Percentiles rank a stretch among this genome's conserved stretches.
phyloP scores from a whole-genome alignment of 2,797 vertebrate species.

The Danio tinwini region DNA sequence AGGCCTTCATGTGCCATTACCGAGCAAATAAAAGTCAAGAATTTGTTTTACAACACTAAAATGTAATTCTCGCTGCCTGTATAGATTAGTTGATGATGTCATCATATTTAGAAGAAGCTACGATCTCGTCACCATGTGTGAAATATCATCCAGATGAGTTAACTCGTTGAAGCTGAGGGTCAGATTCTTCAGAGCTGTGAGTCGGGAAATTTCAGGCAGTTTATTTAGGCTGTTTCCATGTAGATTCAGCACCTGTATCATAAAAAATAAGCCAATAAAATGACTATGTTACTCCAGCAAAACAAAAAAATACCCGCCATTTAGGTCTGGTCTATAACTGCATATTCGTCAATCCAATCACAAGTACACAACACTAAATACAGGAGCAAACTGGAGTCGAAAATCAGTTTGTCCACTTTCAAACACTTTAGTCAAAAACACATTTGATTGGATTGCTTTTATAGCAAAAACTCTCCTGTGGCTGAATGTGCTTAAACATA shows the following conservation, averaged over 20 bases:
- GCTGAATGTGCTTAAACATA: too few species aligned
- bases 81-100: background rate
- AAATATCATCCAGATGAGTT: slow-evolving; percentile 82
- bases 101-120: background rate
- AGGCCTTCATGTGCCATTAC: background rate
- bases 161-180: slow-evolving; percentile 85
- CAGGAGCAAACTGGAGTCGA: too few species aligned
- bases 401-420: too few species aligned
- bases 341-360: too few species aligned
- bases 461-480: too few species aligned
- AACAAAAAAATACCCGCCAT: too few species aligned
- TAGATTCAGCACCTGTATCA: slow-evolving; percentile 81
- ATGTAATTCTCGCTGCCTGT: background rate
- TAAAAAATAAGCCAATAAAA: slow-evolving; percentile 5
- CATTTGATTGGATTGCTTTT: too few species aligned
- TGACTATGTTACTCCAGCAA: background rate
- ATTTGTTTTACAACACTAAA: background rate
- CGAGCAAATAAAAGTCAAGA: background rate
- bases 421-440: background rate
- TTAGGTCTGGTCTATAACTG: too few species aligned
- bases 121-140: slow-evolving; percentile 78
- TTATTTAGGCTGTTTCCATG: slow-evolving; percentile 84
- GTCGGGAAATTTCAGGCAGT: slow-evolving; percentile 80
- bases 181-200: slow-evolving; percentile 78
- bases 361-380: too few species aligned